Percentiles rank a stretch among this genome's conserved stretches.
These are phyloP conservation scores for Idaea straminata DNA, from an alignment of 2,888 invertebrate genomes.

Conservation along the genomic window DNA sequence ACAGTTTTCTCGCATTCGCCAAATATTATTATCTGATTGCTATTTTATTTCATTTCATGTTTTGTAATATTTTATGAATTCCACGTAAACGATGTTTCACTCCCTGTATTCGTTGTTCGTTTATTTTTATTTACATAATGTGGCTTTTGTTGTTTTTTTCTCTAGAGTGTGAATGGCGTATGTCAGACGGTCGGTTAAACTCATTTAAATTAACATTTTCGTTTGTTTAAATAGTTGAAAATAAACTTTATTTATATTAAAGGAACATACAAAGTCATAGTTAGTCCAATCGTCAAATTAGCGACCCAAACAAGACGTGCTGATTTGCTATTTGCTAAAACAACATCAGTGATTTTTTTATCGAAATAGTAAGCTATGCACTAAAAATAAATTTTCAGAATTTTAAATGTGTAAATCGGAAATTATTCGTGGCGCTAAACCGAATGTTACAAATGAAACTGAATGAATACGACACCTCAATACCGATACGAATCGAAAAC, in stretches of 20 bases:
- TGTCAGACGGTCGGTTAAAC: background rate
- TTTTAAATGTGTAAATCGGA: background rate
- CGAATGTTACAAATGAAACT: background rate
- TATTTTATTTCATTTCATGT: background rate
- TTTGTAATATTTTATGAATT: background rate
- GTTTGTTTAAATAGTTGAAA: too few relatives aligned
- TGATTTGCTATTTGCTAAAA: too few relatives aligned
- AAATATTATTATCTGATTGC: background rate
- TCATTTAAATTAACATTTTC: background rate
- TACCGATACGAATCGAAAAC: background rate
- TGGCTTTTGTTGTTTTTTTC: background rate
- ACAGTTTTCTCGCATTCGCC: too few relatives aligned
- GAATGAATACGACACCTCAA: constrained; percentile 1
- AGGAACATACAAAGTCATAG: too few relatives aligned
- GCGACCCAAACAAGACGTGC: too few relatives aligned
- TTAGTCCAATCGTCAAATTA: too few relatives aligned
- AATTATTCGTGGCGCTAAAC: background rate
- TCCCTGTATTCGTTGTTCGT: background rate
- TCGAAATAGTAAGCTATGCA: background rate
- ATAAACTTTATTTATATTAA: too few relatives aligned
- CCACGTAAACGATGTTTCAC: background rate
- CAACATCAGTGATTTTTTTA: background rate
- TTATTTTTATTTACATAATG: background rate
- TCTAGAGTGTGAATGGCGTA: background rate
- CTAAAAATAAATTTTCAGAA: background rate